phyloP scores from a whole-genome alignment of 1,140 invertebrate species.

The Harpegnathos saltator region DNA sequence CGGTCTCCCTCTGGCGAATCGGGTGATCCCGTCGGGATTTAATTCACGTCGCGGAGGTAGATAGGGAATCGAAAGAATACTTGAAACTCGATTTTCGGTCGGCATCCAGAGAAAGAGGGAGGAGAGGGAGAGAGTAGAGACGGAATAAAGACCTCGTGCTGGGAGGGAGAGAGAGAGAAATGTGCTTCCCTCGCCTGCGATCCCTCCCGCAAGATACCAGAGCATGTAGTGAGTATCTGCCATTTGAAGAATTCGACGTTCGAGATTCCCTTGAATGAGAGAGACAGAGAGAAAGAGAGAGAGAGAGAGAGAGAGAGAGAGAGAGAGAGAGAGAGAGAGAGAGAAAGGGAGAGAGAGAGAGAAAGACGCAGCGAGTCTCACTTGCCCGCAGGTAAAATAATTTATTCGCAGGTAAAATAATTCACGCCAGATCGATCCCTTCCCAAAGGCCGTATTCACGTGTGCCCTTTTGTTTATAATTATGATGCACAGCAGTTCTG shows the following conservation, averaged over 20 bases:
- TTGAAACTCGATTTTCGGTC: conserved; percentile 62
- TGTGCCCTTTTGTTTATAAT: background rate
- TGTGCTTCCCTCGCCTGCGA: conserved; percentile 29
- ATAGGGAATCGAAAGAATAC: conserved; percentile 41
- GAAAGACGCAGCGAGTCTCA: too few relatives aligned
- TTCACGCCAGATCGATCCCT: conserved; percentile 6
- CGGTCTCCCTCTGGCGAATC: conserved; percentile 34
- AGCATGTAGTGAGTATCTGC: background rate
- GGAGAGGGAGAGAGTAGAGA: background rate
- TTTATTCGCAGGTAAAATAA: conserved; percentile 11
- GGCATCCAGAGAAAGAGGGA: background rate
- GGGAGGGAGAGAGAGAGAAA: conserved; percentile 12
- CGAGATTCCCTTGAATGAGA: conserved; percentile 11
- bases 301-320: too few relatives aligned
- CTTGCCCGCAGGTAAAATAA: background rate
- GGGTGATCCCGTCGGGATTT: conserved; percentile 61
- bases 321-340: too few relatives aligned
- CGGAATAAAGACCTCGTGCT: conserved; percentile 38
- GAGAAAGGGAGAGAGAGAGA: too few relatives aligned
- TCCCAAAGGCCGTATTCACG: background rate
- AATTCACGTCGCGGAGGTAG: conserved; percentile 39
- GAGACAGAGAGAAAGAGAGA: too few relatives aligned
- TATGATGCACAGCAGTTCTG: too few relatives aligned
- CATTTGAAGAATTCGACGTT: conserved; percentile 16
- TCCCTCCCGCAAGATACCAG: conserved; percentile 36